These are phyloP conservation scores for Chromobotia macracanthus DNA, from an alignment of 2,797 vertebrate species.

Conservation along the genomic window DNA sequence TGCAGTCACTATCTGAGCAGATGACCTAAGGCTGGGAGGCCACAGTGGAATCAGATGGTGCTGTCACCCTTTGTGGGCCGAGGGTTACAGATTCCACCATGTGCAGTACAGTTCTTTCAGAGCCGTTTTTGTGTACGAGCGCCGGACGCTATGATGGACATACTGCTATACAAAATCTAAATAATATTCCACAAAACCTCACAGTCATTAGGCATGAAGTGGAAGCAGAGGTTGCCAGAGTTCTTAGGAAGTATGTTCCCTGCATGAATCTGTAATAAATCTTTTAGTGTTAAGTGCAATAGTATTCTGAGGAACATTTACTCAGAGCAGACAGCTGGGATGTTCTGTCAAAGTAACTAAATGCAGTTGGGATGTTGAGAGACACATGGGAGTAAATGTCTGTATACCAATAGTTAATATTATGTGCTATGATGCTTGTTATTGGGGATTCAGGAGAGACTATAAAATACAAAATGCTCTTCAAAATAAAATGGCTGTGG, in stretches of 20 bases:
- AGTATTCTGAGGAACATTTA: slow-evolving; percentile 56
- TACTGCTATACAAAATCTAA: background rate
- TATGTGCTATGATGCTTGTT: background rate
- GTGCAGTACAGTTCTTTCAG: slow-evolving; percentile 47
- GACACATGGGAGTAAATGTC: background rate
- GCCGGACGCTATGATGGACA: background rate
- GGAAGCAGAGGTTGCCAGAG: background rate
- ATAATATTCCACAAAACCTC: slow-evolving; percentile 16
- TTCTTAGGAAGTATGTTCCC: background rate
- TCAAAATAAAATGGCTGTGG: too few relatives aligned
- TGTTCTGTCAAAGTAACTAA: background rate
- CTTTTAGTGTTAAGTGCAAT: background rate
- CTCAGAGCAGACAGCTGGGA: slow-evolving; percentile 65
- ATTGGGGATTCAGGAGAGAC: background rate
- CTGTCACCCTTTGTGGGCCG: slow-evolving; percentile 58
- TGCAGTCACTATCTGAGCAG: slow-evolving; percentile 60
- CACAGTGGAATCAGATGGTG: slow-evolving; percentile 52
- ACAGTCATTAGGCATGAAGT: background rate
- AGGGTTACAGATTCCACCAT: slow-evolving; percentile 45
- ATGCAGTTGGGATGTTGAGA: background rate
- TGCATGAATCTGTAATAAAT: background rate
- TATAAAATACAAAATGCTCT: too few relatives aligned
- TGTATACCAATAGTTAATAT: background rate
- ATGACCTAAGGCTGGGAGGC: slow-evolving; percentile 63
- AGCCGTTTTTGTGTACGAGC: slow-evolving; percentile 26